phyloP scores from a whole-genome alignment of 1,140 invertebrate species.

The Hermetia illucens region DNA sequence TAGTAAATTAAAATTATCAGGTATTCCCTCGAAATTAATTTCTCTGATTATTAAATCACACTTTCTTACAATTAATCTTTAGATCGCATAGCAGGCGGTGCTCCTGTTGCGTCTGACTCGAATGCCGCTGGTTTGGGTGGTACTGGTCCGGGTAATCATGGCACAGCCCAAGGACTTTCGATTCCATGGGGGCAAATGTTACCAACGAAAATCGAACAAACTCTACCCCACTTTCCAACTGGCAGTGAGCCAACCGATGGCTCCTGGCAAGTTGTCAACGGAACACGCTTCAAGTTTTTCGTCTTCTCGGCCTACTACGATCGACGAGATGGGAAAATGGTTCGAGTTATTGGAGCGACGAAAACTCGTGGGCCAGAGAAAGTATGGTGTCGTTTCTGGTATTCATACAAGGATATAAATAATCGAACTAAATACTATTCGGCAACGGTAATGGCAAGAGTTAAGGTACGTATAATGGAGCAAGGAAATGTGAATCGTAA shows the following conservation, averaged over 20 bases:
- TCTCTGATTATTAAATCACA: conserved; percentile 9
- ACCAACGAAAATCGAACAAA: conserved; percentile 29
- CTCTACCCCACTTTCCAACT: conserved; percentile 31
- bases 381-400: conserved; percentile 81
- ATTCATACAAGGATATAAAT: conserved; percentile 24
- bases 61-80: too few species aligned
- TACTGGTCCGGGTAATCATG: neutral
- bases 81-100: conserved; percentile 5
- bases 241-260: conserved; percentile 35
- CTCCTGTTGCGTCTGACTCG: conserved; percentile 3
- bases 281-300: conserved; percentile 71
- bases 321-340: conserved; percentile 49
- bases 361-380: conserved; percentile 65
- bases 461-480: conserved; percentile 54
- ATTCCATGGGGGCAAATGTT: conserved; percentile 21
- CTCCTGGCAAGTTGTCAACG: conserved; percentile 40
- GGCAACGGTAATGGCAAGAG: conserved; percentile 54
- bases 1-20: conserved; percentile 32
- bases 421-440: conserved; percentile 34
- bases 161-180: neutral
- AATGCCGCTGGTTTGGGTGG: neutral
- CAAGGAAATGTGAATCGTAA: too few species aligned
- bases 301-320: conserved; percentile 85
- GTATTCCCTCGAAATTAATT: conserved; percentile 16
- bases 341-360: conserved; percentile 75